Evolutionary conservation across 1,140 invertebrate species (phyloP).

Genomic region (Tribolium madens): DNA sequence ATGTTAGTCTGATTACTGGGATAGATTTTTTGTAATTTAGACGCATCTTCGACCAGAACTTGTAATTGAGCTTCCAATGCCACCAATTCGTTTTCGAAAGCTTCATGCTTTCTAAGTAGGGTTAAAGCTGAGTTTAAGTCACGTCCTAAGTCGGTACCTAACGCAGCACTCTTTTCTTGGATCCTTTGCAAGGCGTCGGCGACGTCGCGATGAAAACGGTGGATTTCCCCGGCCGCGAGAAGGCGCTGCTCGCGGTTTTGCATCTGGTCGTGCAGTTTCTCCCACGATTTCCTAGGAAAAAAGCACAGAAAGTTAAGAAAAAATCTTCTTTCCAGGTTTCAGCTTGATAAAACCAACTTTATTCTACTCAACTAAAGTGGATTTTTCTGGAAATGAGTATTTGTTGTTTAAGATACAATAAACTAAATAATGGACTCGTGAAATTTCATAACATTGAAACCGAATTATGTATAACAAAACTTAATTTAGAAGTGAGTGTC

Average conservation of each 20-base stretch:
- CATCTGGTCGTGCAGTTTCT: constrained; percentile 87
- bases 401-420: too few species aligned
- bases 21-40: constrained; percentile 87
- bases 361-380: too few species aligned
- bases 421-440: too few species aligned
- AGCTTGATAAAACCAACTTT: too few species aligned
- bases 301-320: too few species aligned
- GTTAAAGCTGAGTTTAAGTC: constrained; percentile 90
- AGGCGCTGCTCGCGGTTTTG: constrained; percentile 87
- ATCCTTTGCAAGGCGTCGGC: constrained; percentile 92
- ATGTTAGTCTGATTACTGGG: constrained; percentile 90
- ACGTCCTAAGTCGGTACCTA: constrained; percentile 87
- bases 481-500: too few species aligned
- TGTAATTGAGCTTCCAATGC: constrained; percentile 94
- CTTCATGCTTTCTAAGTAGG: constrained; percentile 89
- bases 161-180: constrained; percentile 86
- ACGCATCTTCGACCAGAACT: constrained; percentile 91
- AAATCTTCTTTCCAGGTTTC: too few species aligned
- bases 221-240: constrained; percentile 94
- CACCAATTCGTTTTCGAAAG: constrained; percentile 94
- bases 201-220: constrained; percentile 96
- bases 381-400: too few species aligned
- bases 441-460: too few species aligned
- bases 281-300: constrained; percentile 82
- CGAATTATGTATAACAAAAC: too few species aligned